Evolutionary conservation across 2,888 invertebrate genomes (phyloP), one percentile per base, ranked within the genome.

Genomic region (Pyrgus malvae): DNA sequence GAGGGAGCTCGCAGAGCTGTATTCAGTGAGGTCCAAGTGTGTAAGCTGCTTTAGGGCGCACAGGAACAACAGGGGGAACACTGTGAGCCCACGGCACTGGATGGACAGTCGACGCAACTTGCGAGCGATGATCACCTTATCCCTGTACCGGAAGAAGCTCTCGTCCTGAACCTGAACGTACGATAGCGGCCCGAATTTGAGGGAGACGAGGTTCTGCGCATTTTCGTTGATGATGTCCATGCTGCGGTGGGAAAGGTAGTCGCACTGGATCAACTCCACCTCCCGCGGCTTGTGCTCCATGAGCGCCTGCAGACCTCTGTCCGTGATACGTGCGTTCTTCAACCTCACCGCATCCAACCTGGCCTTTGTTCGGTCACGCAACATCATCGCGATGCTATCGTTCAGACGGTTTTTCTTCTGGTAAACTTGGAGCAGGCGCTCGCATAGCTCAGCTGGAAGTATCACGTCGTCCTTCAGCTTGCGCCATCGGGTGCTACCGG

Each of bases 201-300:
- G 79, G 0, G 93, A 93, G 48, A 92, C 87, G 50, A 97, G 83
- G 70, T 94, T 94, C 58, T 92, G 91, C 29, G 95, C 94, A 72
- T 94, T 91, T 53, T 87, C 88, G 63, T 95, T 95, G 46, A 97
- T 92, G 53, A 92, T 83, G 57, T 93, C 91, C 58, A 97, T 90
- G 16, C 94, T 92, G 16, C 84, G 77, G 35, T 91, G 87, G 0
- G 94, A 93, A 38, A 97, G 82, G 60, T 92, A 91, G 59, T 92
- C 91, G 76, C 96, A 96, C 67, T 95, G 93, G 54, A 93, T 92
- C 60, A 98, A 88, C 64, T 96, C 95, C 42, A 98, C 82, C 60
- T 95, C 94, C 9, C 91, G 83, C 31, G 96, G 91, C 61, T 93
- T 93, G 79, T 97, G 97, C 45, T 91, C 91, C 77, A 95, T 85